Conservation (phyloP, 2,113 vertebrate genomes). For the Phrynosoma blainvillii region DNA sequence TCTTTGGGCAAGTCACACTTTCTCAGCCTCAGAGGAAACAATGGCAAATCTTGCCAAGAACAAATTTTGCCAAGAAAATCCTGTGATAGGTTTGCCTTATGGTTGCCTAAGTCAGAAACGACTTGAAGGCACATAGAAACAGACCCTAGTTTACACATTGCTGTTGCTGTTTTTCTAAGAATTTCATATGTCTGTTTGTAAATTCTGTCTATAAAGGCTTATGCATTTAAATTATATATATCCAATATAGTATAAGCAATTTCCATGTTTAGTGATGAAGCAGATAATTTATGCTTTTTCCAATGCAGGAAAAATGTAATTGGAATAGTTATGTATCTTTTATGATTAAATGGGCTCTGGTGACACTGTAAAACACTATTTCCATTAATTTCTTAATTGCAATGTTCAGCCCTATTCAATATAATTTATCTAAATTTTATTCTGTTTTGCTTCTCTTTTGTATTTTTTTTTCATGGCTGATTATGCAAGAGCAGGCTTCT, state of each 20-base stretch:
- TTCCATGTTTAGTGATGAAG: neutral
- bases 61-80: too few species aligned
- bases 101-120: too few species aligned
- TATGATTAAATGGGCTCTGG: slow-evolving; percentile 29
- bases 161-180: neutral
- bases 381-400: slow-evolving; percentile 4
- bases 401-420: slow-evolving; percentile 14
- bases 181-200: neutral
- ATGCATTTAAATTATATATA: neutral
- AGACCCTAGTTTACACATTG: too few species aligned
- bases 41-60: too few species aligned
- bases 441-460: neutral
- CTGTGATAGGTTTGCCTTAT: too few species aligned
- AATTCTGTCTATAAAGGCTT: neutral
- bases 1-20: too few species aligned
- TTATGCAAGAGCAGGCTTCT: neutral
- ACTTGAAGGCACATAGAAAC: too few species aligned
- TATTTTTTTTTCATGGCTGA: neutral
- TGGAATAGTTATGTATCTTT: neutral
- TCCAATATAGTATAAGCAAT: neutral
- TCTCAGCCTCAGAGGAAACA: too few species aligned
- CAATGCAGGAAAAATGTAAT: neutral
- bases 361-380: neutral
- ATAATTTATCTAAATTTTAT: neutral
- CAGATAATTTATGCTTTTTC: neutral